These are phyloP conservation scores for Hirtodrosophila histrioides DNA, from an alignment of 2,888 invertebrate genomes.

Conservation along the genomic window DNA sequence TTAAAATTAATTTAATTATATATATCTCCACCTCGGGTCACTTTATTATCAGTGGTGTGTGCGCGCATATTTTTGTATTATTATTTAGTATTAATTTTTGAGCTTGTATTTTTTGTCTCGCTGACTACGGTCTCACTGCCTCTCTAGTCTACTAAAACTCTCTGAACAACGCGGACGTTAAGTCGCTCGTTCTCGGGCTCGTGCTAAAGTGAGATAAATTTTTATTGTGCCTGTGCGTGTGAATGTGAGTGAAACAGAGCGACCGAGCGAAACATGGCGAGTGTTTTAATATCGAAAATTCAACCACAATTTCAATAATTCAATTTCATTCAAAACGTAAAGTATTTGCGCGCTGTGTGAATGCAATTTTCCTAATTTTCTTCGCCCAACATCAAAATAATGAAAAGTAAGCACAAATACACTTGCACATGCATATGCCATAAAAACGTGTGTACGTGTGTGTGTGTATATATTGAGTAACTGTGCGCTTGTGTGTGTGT, in stretches of 20 bases:
- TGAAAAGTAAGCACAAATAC: conserved; percentile 66
- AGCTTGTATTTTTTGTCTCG: conserved; percentile 6
- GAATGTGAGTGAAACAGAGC: conserved; percentile 54
- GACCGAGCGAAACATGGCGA: conserved; percentile 62
- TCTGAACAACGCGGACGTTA: conserved; percentile 49
- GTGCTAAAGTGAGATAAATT: conserved; percentile 32
- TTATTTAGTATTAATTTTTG: neutral
- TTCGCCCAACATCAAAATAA: conserved; percentile 38
- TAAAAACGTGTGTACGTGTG: conserved; percentile 13
- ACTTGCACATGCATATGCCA: conserved; percentile 19
- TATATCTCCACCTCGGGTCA: no score
- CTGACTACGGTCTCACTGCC: neutral
- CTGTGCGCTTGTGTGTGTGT: conserved; percentile 15
- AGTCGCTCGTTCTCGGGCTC: conserved; percentile 54
- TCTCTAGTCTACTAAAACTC: conserved; percentile 54
- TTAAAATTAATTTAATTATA: no score
- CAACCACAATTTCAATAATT: conserved; percentile 60
- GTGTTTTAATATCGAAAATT: conserved; percentile 56
- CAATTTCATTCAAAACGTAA: conserved; percentile 32
- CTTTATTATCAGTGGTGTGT: neutral
- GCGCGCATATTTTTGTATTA: no score
- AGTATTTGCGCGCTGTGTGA: conserved; percentile 53
- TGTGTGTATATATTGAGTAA: conserved; percentile 27
- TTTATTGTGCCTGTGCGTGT: conserved; percentile 55
- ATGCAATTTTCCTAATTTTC: conserved; percentile 42